A percentile compares a stretch with the other conserved stretches of the same genome.
Conservation (phyloP, 2,113 vertebrate genomes). For the Xiphias gladius region DNA sequence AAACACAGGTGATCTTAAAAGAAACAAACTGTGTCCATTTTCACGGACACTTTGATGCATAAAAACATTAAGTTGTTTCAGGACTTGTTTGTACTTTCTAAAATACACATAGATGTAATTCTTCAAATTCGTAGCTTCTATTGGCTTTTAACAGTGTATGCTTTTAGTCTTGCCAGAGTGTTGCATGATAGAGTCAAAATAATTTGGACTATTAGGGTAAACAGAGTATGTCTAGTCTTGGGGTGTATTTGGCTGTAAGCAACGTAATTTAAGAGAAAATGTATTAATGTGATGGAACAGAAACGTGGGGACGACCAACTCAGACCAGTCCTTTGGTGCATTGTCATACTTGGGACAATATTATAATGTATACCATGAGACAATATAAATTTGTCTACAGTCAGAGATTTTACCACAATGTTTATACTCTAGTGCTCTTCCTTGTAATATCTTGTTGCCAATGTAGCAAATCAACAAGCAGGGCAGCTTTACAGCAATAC, state of each 20-base stretch:
- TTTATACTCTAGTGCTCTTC: background rate
- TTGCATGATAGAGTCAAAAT: too few relatives aligned
- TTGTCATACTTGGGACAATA: background rate
- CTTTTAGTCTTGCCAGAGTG: too few relatives aligned
- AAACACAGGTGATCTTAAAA: background rate
- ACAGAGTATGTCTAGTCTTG: too few relatives aligned
- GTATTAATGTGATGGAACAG: background rate
- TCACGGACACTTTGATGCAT: background rate
- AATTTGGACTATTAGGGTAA: too few relatives aligned
- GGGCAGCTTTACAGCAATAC: background rate
- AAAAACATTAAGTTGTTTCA: background rate
- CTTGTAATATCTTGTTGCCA: background rate
- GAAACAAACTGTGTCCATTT: background rate
- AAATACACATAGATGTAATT: too few relatives aligned
- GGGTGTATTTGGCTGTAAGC: too few relatives aligned
- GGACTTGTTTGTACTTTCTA: too few relatives aligned
- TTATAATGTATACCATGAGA: background rate
- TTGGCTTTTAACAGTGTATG: too few relatives aligned
- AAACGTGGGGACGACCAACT: background rate
- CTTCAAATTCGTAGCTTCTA: too few relatives aligned
- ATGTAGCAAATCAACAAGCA: background rate
- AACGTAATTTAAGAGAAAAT: too few relatives aligned
- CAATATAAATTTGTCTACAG: background rate
- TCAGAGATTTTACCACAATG: background rate
- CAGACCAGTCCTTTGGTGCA: too few relatives aligned